phyloP scores from a whole-genome alignment of 35 echinoderm and acorn worm genomes.

The Lytechinus variegatus region DNA sequence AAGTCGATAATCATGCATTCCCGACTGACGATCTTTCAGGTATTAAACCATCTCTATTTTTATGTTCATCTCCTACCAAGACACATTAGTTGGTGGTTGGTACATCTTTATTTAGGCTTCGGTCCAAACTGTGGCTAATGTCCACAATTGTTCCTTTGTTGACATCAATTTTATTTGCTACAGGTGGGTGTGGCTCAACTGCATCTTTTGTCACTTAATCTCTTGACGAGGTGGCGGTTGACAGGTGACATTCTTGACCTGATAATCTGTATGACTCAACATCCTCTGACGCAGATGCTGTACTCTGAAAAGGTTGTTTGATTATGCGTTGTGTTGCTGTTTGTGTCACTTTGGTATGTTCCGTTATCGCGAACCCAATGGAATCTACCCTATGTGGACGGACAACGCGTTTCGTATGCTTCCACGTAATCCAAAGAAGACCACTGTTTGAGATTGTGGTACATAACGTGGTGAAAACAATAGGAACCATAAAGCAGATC shows the following conservation, averaged over 20 bases:
- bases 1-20: too few species aligned
- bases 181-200: too few species aligned
- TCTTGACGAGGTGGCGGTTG: too few species aligned
- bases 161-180: too few species aligned
- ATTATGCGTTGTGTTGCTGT: background rate
- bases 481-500: background rate
- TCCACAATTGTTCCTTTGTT: too few species aligned
- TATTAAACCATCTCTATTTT: too few species aligned
- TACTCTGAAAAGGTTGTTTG: background rate
- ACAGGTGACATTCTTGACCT: background rate
- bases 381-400: background rate
- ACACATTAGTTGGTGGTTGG: too few species aligned
- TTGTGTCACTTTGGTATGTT: background rate
- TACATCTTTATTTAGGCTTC: too few species aligned
- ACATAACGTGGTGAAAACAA: background rate
- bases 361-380: background rate
- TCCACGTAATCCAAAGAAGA: conserved; percentile 2
- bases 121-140: too few species aligned
- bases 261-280: background rate
- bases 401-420: background rate
- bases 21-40: too few species aligned
- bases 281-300: background rate
- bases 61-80: too few species aligned
- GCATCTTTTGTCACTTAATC: too few species aligned
- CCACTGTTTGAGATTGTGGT: background rate